These are phyloP conservation scores for Tipula unca DNA, from an alignment of 2,888 invertebrate species.

Conservation along the genomic window DNA sequence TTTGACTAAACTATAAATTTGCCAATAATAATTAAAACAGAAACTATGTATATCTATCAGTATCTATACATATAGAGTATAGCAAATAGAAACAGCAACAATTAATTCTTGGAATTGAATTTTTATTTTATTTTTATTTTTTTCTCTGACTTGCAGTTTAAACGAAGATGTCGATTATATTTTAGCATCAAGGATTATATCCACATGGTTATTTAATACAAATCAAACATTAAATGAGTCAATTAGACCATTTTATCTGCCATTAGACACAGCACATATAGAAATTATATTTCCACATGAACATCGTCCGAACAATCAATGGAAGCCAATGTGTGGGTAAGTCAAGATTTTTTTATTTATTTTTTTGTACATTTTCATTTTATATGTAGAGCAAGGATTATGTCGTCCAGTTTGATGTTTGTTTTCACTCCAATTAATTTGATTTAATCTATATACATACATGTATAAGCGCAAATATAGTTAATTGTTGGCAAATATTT, in stretches of 20 bases:
- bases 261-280: constrained; percentile 40
- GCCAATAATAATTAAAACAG: neutral
- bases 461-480: neutral
- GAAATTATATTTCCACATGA: constrained; percentile 43
- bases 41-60: neutral
- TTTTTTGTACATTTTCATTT: neutral
- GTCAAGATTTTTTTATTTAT: constrained; percentile 23
- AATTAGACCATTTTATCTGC: constrained; percentile 28
- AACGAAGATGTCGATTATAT: constrained; percentile 35
- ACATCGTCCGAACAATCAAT: constrained; percentile 35
- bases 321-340: constrained; percentile 42
- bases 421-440: neutral
- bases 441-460: neutral
- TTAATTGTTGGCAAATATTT: too few species aligned
- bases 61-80: neutral
- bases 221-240: constrained; percentile 37
- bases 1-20: neutral
- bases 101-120: neutral
- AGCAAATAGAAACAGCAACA: neutral
- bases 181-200: constrained; percentile 40
- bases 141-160: constrained; percentile 23
- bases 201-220: constrained; percentile 41
- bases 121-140: neutral
- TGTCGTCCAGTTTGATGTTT: neutral
- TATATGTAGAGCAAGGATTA: neutral